Percentiles rank a stretch among this genome's conserved stretches.
phyloP scores from a whole-genome alignment of 2,113 vertebrate species.

The Ibidorhyncha struthersii region DNA sequence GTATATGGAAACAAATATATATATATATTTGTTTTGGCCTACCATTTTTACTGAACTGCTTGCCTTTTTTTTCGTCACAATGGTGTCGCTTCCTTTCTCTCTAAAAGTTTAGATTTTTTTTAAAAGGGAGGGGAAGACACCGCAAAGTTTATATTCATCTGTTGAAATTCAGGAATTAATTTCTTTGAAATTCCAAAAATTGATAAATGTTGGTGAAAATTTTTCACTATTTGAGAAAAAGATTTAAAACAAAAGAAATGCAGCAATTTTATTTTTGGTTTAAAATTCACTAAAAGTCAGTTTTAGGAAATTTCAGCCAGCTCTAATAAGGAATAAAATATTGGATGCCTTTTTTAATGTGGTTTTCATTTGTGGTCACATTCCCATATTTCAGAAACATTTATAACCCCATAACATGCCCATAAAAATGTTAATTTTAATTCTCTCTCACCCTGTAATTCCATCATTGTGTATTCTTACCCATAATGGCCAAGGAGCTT shows the following conservation, averaged over 20 bases:
- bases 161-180: neutral
- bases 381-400: conserved; percentile 25
- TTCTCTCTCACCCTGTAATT: conserved; percentile 11
- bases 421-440: conserved; percentile 23
- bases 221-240: neutral
- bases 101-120: neutral
- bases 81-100: neutral
- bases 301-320: neutral
- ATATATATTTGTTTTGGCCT: neutral
- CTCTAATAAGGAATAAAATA: conserved; percentile 37
- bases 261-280: neutral
- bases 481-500: neutral
- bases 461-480: neutral
- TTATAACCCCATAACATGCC: neutral
- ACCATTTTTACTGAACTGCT: neutral
- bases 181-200: neutral
- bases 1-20: neutral
- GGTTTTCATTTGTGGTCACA: conserved; percentile 9
- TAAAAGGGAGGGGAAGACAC: neutral
- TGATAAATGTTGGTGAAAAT: neutral
- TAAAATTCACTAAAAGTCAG: neutral
- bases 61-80: neutral
- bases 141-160: neutral
- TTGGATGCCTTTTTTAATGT: neutral
- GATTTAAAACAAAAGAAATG: neutral